These are phyloP conservation scores for Abscondita cerata DNA, from an alignment of 2,888 invertebrate genomes.

Conservation along the genomic window DNA sequence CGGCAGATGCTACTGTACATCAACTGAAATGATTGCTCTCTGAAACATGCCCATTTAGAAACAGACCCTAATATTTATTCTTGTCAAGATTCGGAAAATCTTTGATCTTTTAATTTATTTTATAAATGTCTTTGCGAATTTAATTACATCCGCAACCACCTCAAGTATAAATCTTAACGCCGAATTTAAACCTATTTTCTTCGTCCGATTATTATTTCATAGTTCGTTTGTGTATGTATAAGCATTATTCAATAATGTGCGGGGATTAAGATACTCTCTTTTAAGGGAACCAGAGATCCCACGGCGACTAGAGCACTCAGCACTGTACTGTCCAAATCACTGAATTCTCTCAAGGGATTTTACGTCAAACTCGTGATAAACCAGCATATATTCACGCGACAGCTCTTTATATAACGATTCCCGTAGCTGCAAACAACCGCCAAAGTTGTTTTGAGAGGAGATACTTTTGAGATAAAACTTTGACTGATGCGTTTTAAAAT, in stretches of 20 bases:
- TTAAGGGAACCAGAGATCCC: constrained; percentile 48
- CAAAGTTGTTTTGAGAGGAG: constrained; percentile 26
- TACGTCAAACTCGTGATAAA: constrained; percentile 53
- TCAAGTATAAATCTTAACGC: constrained; percentile 5
- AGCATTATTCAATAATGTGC: constrained; percentile 20
- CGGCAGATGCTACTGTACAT: constrained; percentile 38
- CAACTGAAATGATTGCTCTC: constrained; percentile 37
- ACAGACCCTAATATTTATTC: constrained; percentile 37
- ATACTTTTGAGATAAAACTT: constrained; percentile 35
- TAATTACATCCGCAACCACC: constrained; percentile 31
- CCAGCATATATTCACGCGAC: constrained; percentile 49
- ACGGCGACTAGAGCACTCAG: constrained; percentile 51
- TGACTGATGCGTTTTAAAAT: constrained; percentile 57
- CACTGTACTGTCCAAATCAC: constrained; percentile 57
- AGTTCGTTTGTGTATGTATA: neutral
- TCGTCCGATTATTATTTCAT: neutral
- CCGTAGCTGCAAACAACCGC: constrained; percentile 26
- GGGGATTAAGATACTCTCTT: constrained; percentile 23
- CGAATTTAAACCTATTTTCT: neutral
- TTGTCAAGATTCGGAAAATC: constrained; percentile 37
- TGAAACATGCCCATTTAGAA: constrained; percentile 37
- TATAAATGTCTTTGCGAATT: constrained; percentile 33
- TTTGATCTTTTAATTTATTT: constrained; percentile 39
- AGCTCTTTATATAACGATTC: constrained; percentile 31
- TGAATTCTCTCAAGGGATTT: constrained; percentile 50